Evolutionary conservation across 1,140 invertebrate genomes (phyloP), one percentile per base, ranked within the genome.

Genomic region (Physella acuta): DNA sequence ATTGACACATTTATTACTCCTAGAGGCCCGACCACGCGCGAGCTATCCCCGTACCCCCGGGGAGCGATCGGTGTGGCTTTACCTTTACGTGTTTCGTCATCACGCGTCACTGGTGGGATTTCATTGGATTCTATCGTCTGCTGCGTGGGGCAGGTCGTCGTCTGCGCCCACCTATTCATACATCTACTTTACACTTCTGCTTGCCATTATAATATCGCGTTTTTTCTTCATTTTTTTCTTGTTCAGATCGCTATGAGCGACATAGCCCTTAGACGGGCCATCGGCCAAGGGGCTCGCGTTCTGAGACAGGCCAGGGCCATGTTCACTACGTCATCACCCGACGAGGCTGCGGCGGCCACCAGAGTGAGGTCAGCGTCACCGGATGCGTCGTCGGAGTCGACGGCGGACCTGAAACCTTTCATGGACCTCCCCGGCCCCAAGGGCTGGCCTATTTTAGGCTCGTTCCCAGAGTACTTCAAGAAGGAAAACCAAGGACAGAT

Each of bases 401-500:
- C 44, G 3, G 17, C 34, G 3, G 16, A 31, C 31, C 37, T 64
- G 0, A 64, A 64, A 52, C 17, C 39, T 37, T 71, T 78, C 26
- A 58, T 64, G 34, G 75, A 78, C 26, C 49, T 79, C 36, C 78
- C 78, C 1, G 78, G 78, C 5, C 78, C 78, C 2, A 65, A 70
- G 56, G 78, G 78, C 28, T 73, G 68, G 62, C 78, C 78, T 4
- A 44, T 79, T 28, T 24, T 79, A 4, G 78, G 78, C 11, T 75
- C 75, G 14, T 68, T 71, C 49, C 70, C 71, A 16, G 75, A 78
- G 51, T 79, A 78, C 58, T 75, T 78, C 51, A 70, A 71, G 26
- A 75, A 76, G 39, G 73, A 64, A 16, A 79, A 79, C 64, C 71
- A 63, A n/a, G 78, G 78, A 26, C 75, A 73, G 36, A 75, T 78